These are phyloP conservation scores for Alloplasta piceator DNA, from an alignment of 2,888 invertebrate species.

Conservation along the genomic window DNA sequence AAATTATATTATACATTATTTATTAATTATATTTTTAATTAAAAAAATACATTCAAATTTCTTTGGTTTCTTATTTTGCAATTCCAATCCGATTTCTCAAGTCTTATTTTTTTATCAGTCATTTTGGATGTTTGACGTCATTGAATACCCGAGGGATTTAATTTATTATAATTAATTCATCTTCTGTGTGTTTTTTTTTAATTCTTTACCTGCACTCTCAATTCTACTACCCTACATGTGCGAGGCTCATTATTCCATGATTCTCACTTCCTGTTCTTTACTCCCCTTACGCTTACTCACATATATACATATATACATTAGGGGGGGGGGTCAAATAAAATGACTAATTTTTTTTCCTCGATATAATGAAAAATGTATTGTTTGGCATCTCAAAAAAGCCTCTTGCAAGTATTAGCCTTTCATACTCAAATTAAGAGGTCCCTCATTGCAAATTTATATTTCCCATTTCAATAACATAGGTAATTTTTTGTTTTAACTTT, in stretches of 20 bases:
- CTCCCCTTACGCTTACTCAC: neutral
- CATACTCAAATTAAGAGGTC: no score
- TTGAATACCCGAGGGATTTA: conserved; percentile 17
- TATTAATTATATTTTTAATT: neutral
- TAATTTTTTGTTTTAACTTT: no score
- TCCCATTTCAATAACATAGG: no score
- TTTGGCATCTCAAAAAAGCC: no score
- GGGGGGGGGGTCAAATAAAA: no score
- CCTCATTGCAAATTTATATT: no score
- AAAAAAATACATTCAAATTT: neutral
- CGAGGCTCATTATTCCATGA: conserved; percentile 51
- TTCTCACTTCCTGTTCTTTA: conserved; percentile 47
- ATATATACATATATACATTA: neutral
- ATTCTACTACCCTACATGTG: conserved; percentile 54
- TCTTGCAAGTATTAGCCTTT: no score
- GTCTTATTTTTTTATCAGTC: neutral
- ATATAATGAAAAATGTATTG: no score
- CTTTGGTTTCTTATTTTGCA: neutral
- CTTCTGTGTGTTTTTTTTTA: neutral
- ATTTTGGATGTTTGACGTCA: neutral
- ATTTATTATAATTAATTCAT: conserved; percentile 39
- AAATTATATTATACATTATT: neutral
- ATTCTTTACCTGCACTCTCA: conserved; percentile 37
- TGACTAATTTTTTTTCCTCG: no score
- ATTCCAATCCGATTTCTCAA: neutral